Percentiles rank a stretch among this genome's conserved stretches.
Conservation (phyloP, 2,888 invertebrate genomes). For the Stenchaetothrips biformis region DNA sequence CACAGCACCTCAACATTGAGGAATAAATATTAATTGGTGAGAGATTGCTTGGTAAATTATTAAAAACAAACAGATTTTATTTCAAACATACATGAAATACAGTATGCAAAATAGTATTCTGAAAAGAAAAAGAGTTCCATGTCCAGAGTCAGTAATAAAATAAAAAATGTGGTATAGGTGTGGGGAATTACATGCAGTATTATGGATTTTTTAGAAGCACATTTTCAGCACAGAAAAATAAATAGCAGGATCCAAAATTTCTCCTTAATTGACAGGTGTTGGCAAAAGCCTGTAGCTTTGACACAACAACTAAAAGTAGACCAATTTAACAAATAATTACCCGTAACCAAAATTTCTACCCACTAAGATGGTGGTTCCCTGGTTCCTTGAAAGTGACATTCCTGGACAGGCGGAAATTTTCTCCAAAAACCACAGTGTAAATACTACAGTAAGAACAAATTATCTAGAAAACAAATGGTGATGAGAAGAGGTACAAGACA, state of each 20-base stretch:
- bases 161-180: neutral
- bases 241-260: neutral
- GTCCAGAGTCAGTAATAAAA: neutral
- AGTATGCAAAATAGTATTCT: neutral
- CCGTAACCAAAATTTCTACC: neutral
- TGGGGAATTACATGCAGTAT: neutral
- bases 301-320: neutral
- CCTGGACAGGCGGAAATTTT: neutral
- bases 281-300: neutral
- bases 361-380: neutral
- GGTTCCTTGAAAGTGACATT: neutral
- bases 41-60: neutral
- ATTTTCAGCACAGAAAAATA: neutral
- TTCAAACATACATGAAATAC: neutral
- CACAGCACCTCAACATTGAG: neutral
- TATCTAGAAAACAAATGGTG: neutral
- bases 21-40: too few species aligned
- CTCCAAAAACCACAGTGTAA: neutral
- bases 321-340: neutral
- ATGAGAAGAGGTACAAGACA: neutral
- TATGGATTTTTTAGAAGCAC: neutral
- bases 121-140: neutral
- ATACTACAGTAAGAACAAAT: neutral
- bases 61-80: neutral
- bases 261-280: neutral